Evolutionary conservation across 2,797 vertebrate genomes (phyloP).

Genomic region (Cottoperca gobio): DNA sequence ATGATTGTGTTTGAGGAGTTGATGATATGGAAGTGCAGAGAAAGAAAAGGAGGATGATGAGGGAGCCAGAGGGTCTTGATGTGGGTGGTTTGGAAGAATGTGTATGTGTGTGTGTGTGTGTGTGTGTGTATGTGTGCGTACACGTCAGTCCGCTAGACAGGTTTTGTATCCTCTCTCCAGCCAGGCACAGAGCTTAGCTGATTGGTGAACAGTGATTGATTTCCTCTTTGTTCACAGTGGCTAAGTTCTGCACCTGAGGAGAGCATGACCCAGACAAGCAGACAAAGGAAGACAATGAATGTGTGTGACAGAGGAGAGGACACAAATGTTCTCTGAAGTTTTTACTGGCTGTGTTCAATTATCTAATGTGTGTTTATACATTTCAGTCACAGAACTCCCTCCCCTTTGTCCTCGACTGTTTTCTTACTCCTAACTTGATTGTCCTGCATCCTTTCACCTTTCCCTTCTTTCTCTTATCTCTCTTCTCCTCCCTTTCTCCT

Average conservation of each 20-base stretch:
- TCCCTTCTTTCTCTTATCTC: constrained; percentile 18
- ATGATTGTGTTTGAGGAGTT: constrained; percentile 59
- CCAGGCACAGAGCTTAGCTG: constrained; percentile 99
- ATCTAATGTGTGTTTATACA: constrained; percentile 34
- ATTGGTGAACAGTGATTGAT: constrained; percentile 99
- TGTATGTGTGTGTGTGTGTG: constrained; percentile 1
- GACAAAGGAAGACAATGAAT: constrained; percentile 56
- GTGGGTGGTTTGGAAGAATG: constrained; percentile 17
- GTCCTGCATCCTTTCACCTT: constrained; percentile 13
- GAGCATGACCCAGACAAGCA: constrained; percentile 83
- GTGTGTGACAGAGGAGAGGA: constrained; percentile 13
- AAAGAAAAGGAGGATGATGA: constrained; percentile 40
- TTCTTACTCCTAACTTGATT: neutral
- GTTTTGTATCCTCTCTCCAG: constrained; percentile 87
- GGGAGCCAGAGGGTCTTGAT: constrained; percentile 21
- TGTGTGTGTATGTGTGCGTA: neutral
- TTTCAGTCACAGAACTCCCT: constrained; percentile 29
- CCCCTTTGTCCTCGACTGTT: constrained; percentile 20
- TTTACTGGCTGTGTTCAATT: constrained; percentile 34
- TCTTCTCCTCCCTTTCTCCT: neutral
- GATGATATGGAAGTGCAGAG: constrained; percentile 45
- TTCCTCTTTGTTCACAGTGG: constrained; percentile 99
- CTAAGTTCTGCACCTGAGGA: constrained; percentile 99
- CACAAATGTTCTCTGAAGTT: constrained; percentile 35
- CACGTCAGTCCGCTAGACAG: constrained; percentile 36